These are phyloP conservation scores for Temnothorax longispinosus DNA, from an alignment of 1,140 invertebrate genomes.

Conservation along the genomic window DNA sequence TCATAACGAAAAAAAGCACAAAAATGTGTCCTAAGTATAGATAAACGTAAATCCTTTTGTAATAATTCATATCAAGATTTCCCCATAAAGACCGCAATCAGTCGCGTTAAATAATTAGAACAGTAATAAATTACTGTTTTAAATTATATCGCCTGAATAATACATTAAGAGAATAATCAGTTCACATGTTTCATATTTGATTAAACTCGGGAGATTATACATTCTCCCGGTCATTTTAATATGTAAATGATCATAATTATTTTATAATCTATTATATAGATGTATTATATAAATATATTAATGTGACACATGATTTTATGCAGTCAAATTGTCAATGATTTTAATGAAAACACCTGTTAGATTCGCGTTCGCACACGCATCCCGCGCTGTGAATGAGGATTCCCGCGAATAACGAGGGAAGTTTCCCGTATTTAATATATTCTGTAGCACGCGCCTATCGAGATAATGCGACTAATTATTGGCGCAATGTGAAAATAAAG, in stretches of 20 bases:
- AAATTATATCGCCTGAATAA: neutral
- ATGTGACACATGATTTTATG: slow-evolving; percentile 2
- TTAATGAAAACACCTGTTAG: slow-evolving; percentile 51
- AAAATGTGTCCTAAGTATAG: neutral
- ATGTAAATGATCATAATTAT: neutral
- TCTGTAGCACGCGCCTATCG: neutral
- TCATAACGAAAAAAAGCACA: neutral
- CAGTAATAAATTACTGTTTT: neutral
- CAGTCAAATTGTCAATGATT: slow-evolving; percentile 7
- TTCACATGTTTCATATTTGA: neutral
- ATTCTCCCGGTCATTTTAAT: neutral
- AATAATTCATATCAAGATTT: neutral
- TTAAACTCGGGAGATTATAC: slow-evolving; percentile 8
- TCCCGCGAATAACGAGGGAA: neutral
- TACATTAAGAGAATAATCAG: neutral
- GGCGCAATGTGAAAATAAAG: neutral
- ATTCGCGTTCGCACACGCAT: neutral
- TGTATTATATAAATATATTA: neutral
- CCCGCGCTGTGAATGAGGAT: neutral
- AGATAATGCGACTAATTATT: slow-evolving; percentile 15
- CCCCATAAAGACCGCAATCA: neutral
- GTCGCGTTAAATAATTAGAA: neutral
- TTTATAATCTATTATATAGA: neutral
- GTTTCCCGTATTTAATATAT: slow-evolving; percentile 4
- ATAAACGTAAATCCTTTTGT: neutral